Conservation (phyloP, 2,888 invertebrate genomes). For the Melikaiella ostensackeni region DNA sequence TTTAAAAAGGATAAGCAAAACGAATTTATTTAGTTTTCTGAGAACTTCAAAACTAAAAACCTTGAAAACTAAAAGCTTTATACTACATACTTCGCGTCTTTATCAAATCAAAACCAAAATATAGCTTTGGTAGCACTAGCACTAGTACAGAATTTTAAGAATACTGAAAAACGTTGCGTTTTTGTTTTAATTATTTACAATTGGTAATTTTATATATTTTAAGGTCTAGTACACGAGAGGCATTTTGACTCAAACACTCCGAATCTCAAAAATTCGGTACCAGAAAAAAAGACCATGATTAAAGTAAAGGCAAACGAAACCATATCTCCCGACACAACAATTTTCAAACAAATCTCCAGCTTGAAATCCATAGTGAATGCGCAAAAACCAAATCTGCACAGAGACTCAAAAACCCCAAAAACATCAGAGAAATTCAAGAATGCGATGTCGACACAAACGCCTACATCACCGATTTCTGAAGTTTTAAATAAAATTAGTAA, state of each 20-base stretch:
- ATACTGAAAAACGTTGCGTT: background rate
- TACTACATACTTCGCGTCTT: too few species aligned
- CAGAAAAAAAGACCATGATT: background rate
- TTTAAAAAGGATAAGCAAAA: too few species aligned
- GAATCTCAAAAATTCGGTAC: background rate
- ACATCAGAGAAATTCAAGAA: background rate
- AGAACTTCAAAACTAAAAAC: too few species aligned
- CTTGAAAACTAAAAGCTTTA: too few species aligned
- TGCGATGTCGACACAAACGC: background rate
- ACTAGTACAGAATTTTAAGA: background rate
- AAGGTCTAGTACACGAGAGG: constrained; percentile 31
- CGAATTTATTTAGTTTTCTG: too few species aligned
- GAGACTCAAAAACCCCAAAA: background rate
- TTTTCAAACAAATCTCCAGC: background rate
- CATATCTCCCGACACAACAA: constrained; percentile 20
- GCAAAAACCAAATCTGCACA: background rate
- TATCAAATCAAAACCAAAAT: too few species aligned
- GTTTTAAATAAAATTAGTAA: constrained; percentile 32
- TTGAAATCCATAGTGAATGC: constrained; percentile 36
- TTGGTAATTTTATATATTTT: constrained; percentile 33
- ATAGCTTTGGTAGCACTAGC: too few species aligned
- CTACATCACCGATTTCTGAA: constrained; percentile 10
- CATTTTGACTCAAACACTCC: background rate
- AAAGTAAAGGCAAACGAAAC: constrained; percentile 25
- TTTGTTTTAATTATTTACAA: constrained; percentile 28